Evolutionary conservation across 2,797 vertebrate species (phyloP).

Genomic region (Macropus fuliginosus): DNA sequence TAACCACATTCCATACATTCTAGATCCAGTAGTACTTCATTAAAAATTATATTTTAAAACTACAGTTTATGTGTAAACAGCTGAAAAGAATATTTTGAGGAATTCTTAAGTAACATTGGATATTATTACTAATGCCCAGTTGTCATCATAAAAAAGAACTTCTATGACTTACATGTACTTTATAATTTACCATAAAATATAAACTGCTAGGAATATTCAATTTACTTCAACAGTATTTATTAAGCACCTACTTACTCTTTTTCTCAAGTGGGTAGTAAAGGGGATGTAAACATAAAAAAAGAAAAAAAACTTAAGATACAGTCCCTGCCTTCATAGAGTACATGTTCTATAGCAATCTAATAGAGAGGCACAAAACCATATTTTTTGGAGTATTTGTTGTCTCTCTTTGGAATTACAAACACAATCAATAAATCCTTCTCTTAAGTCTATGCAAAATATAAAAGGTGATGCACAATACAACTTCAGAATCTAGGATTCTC

Average conservation of each 20-base stretch:
- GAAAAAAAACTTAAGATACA: neutral
- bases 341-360: neutral
- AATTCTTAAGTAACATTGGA: neutral
- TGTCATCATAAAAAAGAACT: conserved; percentile 2
- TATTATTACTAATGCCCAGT: neutral
- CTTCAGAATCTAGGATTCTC: conserved; percentile 41
- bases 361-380: neutral
- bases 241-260: neutral
- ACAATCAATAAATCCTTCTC: conserved; percentile 26
- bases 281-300: neutral
- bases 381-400: neutral
- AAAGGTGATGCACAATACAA: conserved; percentile 48
- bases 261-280: neutral
- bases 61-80: neutral
- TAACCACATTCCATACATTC: neutral
- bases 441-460: neutral
- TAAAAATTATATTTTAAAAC: conserved; percentile 43
- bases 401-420: neutral
- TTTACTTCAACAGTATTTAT: neutral
- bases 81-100: conserved; percentile 46
- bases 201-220: conserved; percentile 21
- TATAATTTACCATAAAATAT: conserved; percentile 18
- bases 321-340: neutral
- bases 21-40: neutral
- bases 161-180: neutral